Evolutionary conservation across 2,888 invertebrate species (phyloP), one percentile per base, ranked within the genome.

Genomic region (Hypolimnas misippus): DNA sequence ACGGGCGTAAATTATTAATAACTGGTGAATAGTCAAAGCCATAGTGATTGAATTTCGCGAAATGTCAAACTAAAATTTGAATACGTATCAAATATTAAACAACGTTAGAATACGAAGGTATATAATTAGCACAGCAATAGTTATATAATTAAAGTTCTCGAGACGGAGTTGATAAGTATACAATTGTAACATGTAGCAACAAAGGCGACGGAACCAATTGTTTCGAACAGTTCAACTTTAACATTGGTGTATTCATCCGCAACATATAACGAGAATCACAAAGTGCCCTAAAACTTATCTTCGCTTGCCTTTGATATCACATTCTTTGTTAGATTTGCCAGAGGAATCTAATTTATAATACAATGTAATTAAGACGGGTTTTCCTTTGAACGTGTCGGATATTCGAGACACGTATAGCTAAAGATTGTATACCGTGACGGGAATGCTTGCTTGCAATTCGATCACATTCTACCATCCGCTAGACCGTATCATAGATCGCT

Each of bases 381-480:
- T 63, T 57, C 46, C 57, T 59, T 60, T 63, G 57, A 46, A 3
- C 12, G 2, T 29, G 6, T n/a, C n/a, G n/a, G n/a, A n/a, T 68
- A 66, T 68, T 68, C 66, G n/a, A 19, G 38, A 50, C 66, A 66
- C 61, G 58, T 65, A 65, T 53, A 44, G 58, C 44, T 38, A 57
- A 62, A 62, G 56, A 61, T 57, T 63, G 58, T 57, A 55, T 58
- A 65, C 51, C 63, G 58, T 67, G 64, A 62, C 53, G 58, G 54
- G 62, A 63, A 63, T 63, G 65, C 54, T 40, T 57, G 62, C 62
- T 57, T 59, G 66, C 62, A 70, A 69, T 70, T 69, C 64, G 65
- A 68, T 67, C 59, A 57, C 58, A 68, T 66, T 62, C 59, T 56
- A 16, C 58, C 33, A 21, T 40, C 16, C 42, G 16, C 19, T 51